Percentiles rank a stretch among this genome's conserved stretches.
Conservation (phyloP, 1,140 invertebrate genomes). For the Zophobas morio region DNA sequence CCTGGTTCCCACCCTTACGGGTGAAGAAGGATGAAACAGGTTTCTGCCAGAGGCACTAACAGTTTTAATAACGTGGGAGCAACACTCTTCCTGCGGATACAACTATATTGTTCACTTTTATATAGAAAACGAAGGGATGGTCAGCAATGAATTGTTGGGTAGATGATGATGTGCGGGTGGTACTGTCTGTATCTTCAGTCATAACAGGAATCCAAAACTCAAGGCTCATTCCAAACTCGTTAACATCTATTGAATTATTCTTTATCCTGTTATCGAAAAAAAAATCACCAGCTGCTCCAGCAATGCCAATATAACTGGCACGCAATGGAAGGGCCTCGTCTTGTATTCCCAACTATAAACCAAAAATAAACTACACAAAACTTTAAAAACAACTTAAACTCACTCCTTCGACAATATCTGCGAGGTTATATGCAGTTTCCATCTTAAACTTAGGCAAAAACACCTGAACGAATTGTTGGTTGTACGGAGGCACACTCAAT, state of each 20-base stretch:
- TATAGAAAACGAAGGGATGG: slow-evolving; percentile 9
- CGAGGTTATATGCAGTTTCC: slow-evolving; percentile 65
- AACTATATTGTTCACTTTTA: neutral
- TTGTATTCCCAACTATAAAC: slow-evolving; percentile 69
- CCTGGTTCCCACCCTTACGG: too few relatives aligned
- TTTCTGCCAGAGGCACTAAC: too few relatives aligned
- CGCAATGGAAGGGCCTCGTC: slow-evolving; percentile 67
- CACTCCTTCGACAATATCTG: slow-evolving; percentile 64
- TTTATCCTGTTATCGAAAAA: slow-evolving; percentile 76
- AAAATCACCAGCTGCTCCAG: slow-evolving; percentile 66
- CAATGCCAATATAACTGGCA: slow-evolving; percentile 70
- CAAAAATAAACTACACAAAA: slow-evolving; percentile 8
- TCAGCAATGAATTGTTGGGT: slow-evolving; percentile 54
- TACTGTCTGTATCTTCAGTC: neutral
- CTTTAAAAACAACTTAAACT: slow-evolving; percentile 26
- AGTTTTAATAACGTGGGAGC: neutral
- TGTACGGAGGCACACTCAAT: neutral
- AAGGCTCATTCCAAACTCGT: slow-evolving; percentile 77
- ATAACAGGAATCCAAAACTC: neutral
- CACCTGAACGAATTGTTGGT: neutral
- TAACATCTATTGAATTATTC: slow-evolving; percentile 81
- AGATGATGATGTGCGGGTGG: neutral
- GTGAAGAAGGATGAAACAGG: too few relatives aligned
- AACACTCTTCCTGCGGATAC: neutral
- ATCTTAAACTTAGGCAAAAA: neutral